A percentile compares a stretch with the other conserved stretches of the same genome.
Evolutionary conservation across 2,888 invertebrate species (phyloP).

Genomic region (Oligia fasciuncula): DNA sequence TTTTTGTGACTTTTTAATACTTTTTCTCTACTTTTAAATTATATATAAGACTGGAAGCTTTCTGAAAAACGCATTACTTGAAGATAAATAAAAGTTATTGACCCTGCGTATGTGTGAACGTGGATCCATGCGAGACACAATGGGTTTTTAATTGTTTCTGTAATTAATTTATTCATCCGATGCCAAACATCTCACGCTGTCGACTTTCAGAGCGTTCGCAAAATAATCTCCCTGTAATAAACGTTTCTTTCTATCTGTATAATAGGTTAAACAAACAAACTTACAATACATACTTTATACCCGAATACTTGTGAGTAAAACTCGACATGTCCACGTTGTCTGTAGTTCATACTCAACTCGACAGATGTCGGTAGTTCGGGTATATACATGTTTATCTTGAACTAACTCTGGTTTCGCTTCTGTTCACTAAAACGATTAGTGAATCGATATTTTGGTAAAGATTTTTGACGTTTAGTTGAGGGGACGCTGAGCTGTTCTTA

Average conservation of each 20-base stretch:
- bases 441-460: not conserved
- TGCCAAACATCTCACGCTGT: not conserved
- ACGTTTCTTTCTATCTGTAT: slow-evolving; percentile 19
- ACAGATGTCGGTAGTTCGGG: slow-evolving; percentile 47
- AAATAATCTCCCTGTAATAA: slow-evolving; percentile 45
- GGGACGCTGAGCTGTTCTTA: not conserved
- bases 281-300: slow-evolving; percentile 36
- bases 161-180: no score
- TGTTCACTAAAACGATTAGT: slow-evolving; percentile 39
- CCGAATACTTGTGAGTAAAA: slow-evolving; percentile 24
- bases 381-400: not conserved
- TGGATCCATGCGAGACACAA: no score
- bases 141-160: no score
- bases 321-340: slow-evolving; percentile 34
- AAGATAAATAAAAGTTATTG: not conserved
- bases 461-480: not conserved
- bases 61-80: not conserved
- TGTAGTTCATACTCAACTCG: slow-evolving; percentile 32
- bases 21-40: not conserved
- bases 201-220: not conserved
- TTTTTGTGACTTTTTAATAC: not conserved
- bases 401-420: slow-evolving; percentile 18
- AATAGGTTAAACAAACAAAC: slow-evolving; percentile 34
- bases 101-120: no score
- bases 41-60: not conserved